Percentiles rank a stretch among this genome's conserved stretches.
Evolutionary conservation across 53 echinoderm and acorn worm species (phyloP).

Genomic region (Echinometra lucunter): DNA sequence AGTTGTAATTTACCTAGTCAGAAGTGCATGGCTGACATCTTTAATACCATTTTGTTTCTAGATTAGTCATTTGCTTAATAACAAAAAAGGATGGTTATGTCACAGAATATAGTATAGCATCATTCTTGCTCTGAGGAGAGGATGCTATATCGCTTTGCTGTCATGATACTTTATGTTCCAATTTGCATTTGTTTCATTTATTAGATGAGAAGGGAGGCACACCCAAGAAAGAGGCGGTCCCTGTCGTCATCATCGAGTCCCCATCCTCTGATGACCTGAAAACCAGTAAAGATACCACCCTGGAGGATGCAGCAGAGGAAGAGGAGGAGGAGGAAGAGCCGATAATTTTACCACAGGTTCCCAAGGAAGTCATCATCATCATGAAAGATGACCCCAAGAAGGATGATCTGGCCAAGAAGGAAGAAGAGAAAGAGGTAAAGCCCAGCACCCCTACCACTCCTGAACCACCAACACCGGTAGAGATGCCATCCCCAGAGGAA

Average conservation of each 20-base stretch:
- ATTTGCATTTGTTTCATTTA: background rate
- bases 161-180: background rate
- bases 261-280: conserved; percentile 47
- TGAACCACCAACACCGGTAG: conserved; percentile 50
- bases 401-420: conserved; percentile 43
- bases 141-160: background rate
- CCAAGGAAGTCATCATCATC: conserved; percentile 70
- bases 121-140: background rate
- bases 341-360: background rate
- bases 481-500: conserved; percentile 23
- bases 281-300: background rate
- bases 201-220: conserved; percentile 40
- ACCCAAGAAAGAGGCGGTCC: conserved; percentile 51
- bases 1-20: background rate
- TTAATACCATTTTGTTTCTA: background rate
- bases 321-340: conserved; percentile 23
- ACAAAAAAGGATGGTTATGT: background rate
- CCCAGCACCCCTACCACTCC: conserved; percentile 35
- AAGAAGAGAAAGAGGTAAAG: conserved; percentile 50
- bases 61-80: background rate
- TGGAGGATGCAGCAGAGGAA: background rate
- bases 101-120: background rate
- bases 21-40: background rate
- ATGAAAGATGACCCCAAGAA: conserved; percentile 75
- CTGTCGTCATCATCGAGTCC: conserved; percentile 55